Evolutionary conservation across 2,113 vertebrate species (phyloP), one percentile per base, ranked within the genome.

Genomic region (Diadophis punctatus): DNA sequence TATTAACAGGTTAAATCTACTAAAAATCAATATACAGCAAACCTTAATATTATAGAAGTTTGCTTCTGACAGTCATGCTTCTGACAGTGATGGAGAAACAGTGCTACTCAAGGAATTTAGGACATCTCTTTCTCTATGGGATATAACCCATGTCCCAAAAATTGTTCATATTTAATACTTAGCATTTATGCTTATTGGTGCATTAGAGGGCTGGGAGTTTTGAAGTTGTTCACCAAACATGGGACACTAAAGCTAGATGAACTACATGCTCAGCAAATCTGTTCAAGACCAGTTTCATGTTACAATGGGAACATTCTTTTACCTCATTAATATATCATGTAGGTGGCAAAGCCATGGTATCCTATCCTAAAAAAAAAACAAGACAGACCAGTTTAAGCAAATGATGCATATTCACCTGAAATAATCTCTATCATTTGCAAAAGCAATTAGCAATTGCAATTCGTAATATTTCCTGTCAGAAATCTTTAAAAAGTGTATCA

Each of bases 271-370:
- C 52, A 56, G 22, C 46, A 87, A 74, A 88, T 30, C 14, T 39
- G 46, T 27, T 39, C 10, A 39, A 52, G 6, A 34, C 39, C 48
- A 43, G 27, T 23, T 84, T 52, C 39, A 89, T 49, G 63, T 55
- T 53, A 23, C 86, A 34, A 48, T 60, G 51, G 10, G 51, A 52
- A 5, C 12, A 14, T 49, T 90, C 23, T 95, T 96, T 98, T 98
- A 99, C 98, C 98, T 98, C 92, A 97, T 93, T 93, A 99, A 97
- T 92, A 98, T 95, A 89, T 98, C 97, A 93, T 98, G 98, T 89
- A 99, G 95, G 55, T 92, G 95, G 90, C 98, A 98, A 92, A 99
- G 98, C 99, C 99, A 99, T 12, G 99, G 98, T 18, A 98, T 96
- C 94, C 99, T 98, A 96, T 99, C 99, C 99, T 99, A 95, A 92